Evolutionary conservation across 1,140 invertebrate genomes (phyloP).

Genomic region (Saccostrea echinata): DNA sequence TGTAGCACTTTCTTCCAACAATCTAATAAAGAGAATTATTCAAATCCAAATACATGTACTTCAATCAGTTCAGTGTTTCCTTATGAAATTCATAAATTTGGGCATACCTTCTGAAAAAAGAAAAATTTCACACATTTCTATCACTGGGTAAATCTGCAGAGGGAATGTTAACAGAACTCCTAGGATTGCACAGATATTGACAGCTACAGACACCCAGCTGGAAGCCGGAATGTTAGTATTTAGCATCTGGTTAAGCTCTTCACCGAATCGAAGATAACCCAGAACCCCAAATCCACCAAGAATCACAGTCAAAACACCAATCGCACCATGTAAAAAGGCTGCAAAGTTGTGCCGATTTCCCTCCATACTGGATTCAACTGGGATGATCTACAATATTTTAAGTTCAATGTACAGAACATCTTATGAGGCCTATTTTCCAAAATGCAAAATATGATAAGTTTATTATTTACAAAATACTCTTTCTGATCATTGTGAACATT

Average conservation of each 20-base stretch:
- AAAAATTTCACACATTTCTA: conserved; percentile 74
- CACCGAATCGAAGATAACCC: conserved; percentile 76
- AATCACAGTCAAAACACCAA: conserved; percentile 64
- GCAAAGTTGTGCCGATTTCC: conserved; percentile 76
- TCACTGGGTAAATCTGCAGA: conserved; percentile 76
- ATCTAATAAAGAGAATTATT: too few relatives aligned
- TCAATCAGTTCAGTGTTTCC: too few relatives aligned
- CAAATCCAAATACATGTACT: too few relatives aligned
- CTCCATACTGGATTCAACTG: conserved; percentile 78
- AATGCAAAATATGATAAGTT: too few relatives aligned
- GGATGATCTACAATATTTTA: conserved; percentile 69
- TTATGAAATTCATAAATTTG: too few relatives aligned
- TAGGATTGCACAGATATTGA: conserved; percentile 74
- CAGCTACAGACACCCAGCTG: conserved; percentile 58
- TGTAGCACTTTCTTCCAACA: too few relatives aligned
- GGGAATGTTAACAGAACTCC: conserved; percentile 77
- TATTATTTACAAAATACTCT: too few relatives aligned
- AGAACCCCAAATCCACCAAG: conserved; percentile 73
- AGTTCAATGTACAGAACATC: too few relatives aligned
- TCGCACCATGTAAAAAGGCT: conserved; percentile 71
- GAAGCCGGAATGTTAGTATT: conserved; percentile 71
- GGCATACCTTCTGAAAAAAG: conserved; percentile 71
- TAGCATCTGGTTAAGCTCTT: conserved; percentile 73
- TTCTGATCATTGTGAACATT: too few relatives aligned
- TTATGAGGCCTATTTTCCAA: too few relatives aligned